Base-by-base conservation (phyloP, 1,140 invertebrate species). In the Drosophila pseudoananassae region DNA sequence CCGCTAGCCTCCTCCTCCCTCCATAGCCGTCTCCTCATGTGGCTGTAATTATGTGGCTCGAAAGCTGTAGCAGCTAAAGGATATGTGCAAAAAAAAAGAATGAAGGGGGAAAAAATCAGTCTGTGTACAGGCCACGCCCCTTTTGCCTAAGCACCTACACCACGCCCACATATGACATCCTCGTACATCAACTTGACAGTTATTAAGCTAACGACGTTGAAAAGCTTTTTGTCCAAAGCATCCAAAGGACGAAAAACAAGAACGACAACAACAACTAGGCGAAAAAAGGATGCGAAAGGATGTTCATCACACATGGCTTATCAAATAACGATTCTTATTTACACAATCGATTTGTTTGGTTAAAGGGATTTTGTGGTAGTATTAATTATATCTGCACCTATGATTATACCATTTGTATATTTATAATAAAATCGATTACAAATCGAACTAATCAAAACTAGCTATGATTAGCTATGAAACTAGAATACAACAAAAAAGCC, bases 191-290 rank as follows among this genome's bases (percentile, higher is more conserved):
- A 60, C 78, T 76, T 87, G 78, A 78, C 82, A 87, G 82, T 85
- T 85, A 87, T 85, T 87, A 85, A 82, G 75, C 82, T 85, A 87
- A 85, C 82, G 82, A 85, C 55, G 75, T 76, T 82, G 78, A 75
- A 87, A 87, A 61, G 75, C 75, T 87, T 87, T 81, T 77, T 85
- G 73, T 80, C 72, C 63, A 50, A 47, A 49, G 45, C 55, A 77
- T 45, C 17, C 49, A 40, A 15, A 43, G 40, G 40, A 43, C 40
- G 7, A 17, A 23, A 14, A 17, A 43, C 14, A 40, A 4, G 4
- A 38, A 38, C 36, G 10, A 38, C 38, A 40, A 40, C 38, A 40
- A 40, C 38, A 40, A 4, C 38, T 0, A 14, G 12, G 14, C 40
- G 14, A 17, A 6, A 43, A 40, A 43, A 17, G 40, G 40, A 43